Conservation (phyloP, 2,113 vertebrate species). For the Daubentonia madagascariensis region DNA sequence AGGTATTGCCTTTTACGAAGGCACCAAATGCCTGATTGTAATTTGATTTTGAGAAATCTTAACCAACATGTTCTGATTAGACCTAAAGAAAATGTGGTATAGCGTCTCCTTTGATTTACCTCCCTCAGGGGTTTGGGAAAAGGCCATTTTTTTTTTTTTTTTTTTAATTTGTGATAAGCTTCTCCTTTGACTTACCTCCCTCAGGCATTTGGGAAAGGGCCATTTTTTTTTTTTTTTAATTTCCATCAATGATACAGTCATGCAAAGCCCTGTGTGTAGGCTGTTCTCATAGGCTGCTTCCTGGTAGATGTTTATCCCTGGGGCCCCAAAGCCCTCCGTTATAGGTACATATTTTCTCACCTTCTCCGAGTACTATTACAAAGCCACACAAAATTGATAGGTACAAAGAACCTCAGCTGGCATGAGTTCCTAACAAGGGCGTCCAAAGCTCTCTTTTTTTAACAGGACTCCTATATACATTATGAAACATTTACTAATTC, state of each 20-base stretch:
- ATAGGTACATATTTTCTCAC: not conserved
- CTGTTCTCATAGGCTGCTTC: not conserved
- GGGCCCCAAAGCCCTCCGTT: not conserved
- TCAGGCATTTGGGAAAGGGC: not conserved
- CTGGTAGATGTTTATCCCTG: not conserved
- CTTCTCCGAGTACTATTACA: not conserved
- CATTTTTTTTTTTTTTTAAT: not conserved
- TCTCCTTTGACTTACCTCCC: not conserved
- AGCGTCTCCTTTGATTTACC: not conserved
- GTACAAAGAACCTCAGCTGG: not conserved
- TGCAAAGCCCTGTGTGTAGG: not conserved
- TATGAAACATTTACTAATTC: conserved; percentile 12
- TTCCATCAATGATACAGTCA: not conserved
- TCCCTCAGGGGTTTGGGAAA: not conserved
- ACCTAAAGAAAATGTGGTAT: not conserved
- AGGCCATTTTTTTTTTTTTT: not conserved
- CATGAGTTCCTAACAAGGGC: not conserved
- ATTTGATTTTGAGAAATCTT: not conserved
- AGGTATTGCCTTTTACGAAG: not conserved
- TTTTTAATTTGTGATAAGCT: not conserved
- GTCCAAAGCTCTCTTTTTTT: not conserved
- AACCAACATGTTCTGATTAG: not conserved
- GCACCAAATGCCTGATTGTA: not conserved
- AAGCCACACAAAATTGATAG: not conserved
- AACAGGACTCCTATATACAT: not conserved